A percentile compares a stretch with the other conserved stretches of the same genome.
phyloP scores from a whole-genome alignment of 2,797 vertebrate species.

The Thripadectes ignobilis region DNA sequence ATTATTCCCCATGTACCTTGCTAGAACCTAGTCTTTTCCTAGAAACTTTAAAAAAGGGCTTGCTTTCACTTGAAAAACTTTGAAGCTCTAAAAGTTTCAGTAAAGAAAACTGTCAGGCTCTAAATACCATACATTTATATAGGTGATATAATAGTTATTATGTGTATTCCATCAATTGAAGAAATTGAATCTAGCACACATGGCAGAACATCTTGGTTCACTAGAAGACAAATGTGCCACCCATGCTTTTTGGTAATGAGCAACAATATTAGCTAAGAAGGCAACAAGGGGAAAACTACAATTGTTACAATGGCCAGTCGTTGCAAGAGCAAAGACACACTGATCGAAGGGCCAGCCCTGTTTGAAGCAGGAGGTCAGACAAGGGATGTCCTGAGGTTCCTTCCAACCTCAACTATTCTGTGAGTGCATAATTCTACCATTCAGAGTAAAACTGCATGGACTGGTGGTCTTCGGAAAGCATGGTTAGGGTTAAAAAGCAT shows the following conservation, averaged over 20 bases:
- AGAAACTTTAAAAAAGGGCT: not conserved
- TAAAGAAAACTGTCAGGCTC: not conserved
- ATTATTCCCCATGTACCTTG: not conserved
- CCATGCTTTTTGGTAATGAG: accelerated
- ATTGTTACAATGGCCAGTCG: not conserved
- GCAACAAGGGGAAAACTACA: not conserved
- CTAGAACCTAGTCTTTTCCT: not conserved
- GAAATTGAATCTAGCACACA: not conserved
- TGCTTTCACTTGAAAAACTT: not conserved
- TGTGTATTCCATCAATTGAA: not conserved
- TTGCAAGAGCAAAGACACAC: not conserved
- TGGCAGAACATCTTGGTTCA: not conserved
- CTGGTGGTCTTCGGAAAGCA: not conserved
- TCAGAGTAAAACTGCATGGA: not conserved
- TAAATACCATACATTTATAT: not conserved
- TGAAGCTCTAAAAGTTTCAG: not conserved
- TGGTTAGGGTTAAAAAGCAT: not conserved
- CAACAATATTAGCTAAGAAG: not conserved
- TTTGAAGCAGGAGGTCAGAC: not conserved
- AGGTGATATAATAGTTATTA: not conserved
- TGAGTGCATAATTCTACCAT: not conserved
- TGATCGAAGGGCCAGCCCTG: not conserved
- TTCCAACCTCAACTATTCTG: not conserved
- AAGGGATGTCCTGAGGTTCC: not conserved
- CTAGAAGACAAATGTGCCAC: not conserved